Evolutionary conservation across 2,797 vertebrate genomes (phyloP).

Genomic region (Sebastes diploproa): DNA sequence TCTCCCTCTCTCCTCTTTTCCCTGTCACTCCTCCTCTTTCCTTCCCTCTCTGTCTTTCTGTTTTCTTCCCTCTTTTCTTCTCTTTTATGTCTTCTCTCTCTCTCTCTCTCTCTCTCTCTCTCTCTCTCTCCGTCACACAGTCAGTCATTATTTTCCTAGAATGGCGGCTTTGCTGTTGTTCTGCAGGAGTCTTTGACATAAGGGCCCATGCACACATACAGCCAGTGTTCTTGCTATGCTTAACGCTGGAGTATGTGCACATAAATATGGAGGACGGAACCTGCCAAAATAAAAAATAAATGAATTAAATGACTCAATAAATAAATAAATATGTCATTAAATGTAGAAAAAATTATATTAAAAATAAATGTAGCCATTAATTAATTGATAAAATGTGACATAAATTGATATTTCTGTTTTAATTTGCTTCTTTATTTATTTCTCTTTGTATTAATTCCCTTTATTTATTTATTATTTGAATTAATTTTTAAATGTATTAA

Average conservation of each 20-base stretch:
- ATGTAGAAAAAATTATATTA: no score
- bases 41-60: neutral
- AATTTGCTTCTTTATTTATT: no score
- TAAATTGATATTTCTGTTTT: no score
- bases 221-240: neutral
- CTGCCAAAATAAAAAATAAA: no score
- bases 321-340: no score
- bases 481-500: no score
- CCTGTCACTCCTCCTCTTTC: neutral
- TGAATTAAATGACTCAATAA: no score
- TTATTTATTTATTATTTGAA: no score
- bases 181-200: neutral
- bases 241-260: neutral
- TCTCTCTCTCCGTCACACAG: slow-evolving; percentile 6
- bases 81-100: neutral
- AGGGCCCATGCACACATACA: neutral
- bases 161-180: slow-evolving; percentile 11
- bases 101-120: neutral
- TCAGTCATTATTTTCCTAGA: slow-evolving; percentile 25
- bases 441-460: no score
- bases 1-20: slow-evolving; percentile 17
- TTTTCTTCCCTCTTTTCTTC: neutral
- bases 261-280: neutral
- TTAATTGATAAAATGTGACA: no score
- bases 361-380: no score